phyloP scores from a whole-genome alignment of 2,113 vertebrate genomes.

The Hymenochirus boettgeri region DNA sequence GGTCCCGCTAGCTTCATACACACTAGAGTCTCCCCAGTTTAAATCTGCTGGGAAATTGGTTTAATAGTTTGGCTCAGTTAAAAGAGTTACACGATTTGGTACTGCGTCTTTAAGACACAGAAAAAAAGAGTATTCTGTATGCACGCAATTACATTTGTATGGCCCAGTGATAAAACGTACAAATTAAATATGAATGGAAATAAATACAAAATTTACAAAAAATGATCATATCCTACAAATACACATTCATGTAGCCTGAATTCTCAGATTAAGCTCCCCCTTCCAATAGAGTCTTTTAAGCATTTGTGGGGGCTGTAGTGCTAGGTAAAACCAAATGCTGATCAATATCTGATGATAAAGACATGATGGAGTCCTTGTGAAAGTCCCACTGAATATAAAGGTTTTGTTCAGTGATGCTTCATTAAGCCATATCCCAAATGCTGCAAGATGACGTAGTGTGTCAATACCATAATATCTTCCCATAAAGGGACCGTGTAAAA shows the following conservation, averaged over 20 bases:
- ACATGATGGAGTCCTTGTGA: constrained; percentile 3
- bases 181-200: constrained; percentile 19
- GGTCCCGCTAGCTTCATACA: too few relatives aligned
- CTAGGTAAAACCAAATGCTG: neutral
- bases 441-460: too few relatives aligned
- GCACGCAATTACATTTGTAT: constrained; percentile 11
- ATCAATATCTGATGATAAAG: neutral
- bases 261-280: neutral
- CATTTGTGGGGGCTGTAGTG: neutral
- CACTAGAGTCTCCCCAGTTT: too few relatives aligned
- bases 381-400: too few relatives aligned
- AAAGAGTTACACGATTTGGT: constrained; percentile 8
- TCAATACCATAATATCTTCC: too few relatives aligned
- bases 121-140: constrained; percentile 9
- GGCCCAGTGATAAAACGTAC: constrained; percentile 9
- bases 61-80: too few relatives aligned
- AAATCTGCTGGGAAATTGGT: too few relatives aligned
- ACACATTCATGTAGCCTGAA: constrained; percentile 37
- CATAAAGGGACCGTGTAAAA: too few relatives aligned
- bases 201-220: constrained; percentile 23
- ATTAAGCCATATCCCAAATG: too few relatives aligned
- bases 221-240: constrained; percentile 37
- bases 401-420: too few relatives aligned
- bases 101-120: constrained; percentile 23
- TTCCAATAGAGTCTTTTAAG: too few relatives aligned